Evolutionary conservation across 2,888 invertebrate genomes (phyloP), one percentile per base, ranked within the genome.

Genomic region (Drosophila vallismaia): DNA sequence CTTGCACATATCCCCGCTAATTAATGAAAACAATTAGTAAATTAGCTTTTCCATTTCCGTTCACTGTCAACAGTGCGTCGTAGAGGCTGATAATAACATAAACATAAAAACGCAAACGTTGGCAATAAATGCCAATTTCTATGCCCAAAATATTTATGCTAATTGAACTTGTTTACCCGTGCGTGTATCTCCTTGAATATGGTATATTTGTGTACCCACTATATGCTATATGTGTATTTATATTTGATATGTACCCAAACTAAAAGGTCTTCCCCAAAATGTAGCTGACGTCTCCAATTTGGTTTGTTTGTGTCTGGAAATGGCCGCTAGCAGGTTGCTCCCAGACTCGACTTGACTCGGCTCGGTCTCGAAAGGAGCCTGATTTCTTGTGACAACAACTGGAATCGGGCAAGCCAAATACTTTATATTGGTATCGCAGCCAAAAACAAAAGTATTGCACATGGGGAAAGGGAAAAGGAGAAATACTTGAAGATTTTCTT

Each of bases 11-110:
- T 71, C 58, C 52, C 54, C 75, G 67, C 87, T 77, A 85, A 85
- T 87, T 84, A 85, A 84, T 79, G 79, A 79, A 86, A 85, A 82
- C 87, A 87, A 84, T 84, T 84, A 84, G 87, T 86, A 87, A 84
- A 84, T 84, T 81, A 77, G 76, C 76, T 85, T 72, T 40, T 60
- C 56, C 56, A 64, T 68, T 77, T 76, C 69, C 85, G 75, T 53
- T 51, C 76, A 64, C 55, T 59, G 52, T 69, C 70, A 54, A 54
- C 51, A 57, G 36, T 53, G 51, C 31, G 31, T 26, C 31, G 31
- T 19, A 14, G n/a, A 19, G 28, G 40, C 14, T 52, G 60, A 44
- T 62, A 75, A 79, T 75, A 84, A 66, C 72, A 81, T 76, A 76
- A 85, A 72, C 76, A 85, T 77, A 79, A 85, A 85, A 87, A 85